Percentiles rank a stretch among this genome's conserved stretches.
These are phyloP conservation scores for Amniataba percoides DNA, from an alignment of 2,797 vertebrate genomes.

Conservation along the genomic window DNA sequence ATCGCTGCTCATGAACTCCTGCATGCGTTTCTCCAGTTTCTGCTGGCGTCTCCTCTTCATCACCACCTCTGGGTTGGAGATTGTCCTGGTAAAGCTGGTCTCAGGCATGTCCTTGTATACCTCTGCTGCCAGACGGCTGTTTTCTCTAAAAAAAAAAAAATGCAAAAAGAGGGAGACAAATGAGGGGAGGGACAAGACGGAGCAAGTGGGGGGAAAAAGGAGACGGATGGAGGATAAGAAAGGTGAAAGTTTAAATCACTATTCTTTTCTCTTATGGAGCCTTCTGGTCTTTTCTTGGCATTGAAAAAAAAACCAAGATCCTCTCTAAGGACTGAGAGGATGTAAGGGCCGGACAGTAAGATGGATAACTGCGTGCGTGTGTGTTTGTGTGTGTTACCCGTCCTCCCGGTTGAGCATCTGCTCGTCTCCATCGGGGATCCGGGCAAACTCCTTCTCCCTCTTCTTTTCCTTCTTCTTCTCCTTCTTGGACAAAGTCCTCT, in stretches of 20 bases:
- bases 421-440: slow-evolving; percentile 92
- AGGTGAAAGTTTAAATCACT: slow-evolving; percentile 43
- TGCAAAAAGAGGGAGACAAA: not conserved
- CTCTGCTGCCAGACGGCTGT: slow-evolving; percentile 94
- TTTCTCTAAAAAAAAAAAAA: slow-evolving; percentile 84
- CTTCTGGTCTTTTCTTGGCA: slow-evolving; percentile 34
- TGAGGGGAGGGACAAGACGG: not conserved
- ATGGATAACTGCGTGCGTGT: slow-evolving; percentile 33
- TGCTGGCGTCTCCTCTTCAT: slow-evolving; percentile 98
- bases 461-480: slow-evolving; percentile 98
- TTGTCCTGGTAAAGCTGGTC: slow-evolving; percentile 98
- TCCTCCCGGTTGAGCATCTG: slow-evolving; percentile 88
- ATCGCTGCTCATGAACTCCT: slow-evolving; percentile 96
- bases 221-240: slow-evolving; percentile 29
- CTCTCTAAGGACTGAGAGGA: slow-evolving; percentile 42
- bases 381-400: slow-evolving; percentile 81
- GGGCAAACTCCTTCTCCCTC: slow-evolving; percentile 92
- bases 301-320: slow-evolving; percentile 24
- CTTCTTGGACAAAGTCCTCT: slow-evolving; percentile 96
- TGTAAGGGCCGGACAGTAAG: slow-evolving; percentile 43
- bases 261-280: slow-evolving; percentile 28
- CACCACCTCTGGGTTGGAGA: slow-evolving; percentile 98
- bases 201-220: not conserved
- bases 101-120: slow-evolving; percentile 99
- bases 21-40: slow-evolving; percentile 97